These are phyloP conservation scores for Hucho hucho DNA, from an alignment of 2,113 vertebrate genomes.

Conservation along the genomic window DNA sequence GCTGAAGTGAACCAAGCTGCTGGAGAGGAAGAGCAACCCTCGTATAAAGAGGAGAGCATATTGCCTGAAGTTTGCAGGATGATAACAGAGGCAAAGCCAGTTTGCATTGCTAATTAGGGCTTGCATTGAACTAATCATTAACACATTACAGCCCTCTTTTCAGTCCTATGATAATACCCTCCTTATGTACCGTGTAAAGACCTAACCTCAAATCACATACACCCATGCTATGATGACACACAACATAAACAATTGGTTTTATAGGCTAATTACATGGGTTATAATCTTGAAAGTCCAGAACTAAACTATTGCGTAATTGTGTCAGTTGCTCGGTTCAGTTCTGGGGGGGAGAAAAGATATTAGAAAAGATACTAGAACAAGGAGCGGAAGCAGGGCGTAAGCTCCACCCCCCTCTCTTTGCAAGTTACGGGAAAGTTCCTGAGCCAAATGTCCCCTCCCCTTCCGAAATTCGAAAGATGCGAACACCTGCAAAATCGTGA, in stretches of 20 bases:
- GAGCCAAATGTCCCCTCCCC: no score
- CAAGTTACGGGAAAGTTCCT: no score
- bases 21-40: constrained; percentile 7
- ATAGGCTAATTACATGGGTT: no score
- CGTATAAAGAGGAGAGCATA: not conserved
- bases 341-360: no score
- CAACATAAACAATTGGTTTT: not conserved
- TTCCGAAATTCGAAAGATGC: no score
- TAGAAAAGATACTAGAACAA: not conserved
- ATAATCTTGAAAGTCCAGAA: no score
- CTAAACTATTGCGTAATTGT: no score
- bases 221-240: not conserved
- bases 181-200: not conserved
- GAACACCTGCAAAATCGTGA: no score
- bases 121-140: not conserved
- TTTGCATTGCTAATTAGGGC: not conserved
- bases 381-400: no score
- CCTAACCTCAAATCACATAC: not conserved
- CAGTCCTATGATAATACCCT: not conserved
- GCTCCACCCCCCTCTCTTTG: no score
- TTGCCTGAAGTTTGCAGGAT: not conserved
- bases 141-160: not conserved
- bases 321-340: no score
- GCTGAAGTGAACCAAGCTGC: constrained; percentile 19
- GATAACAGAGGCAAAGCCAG: not conserved